A percentile compares a stretch with the other conserved stretches of the same genome.
Conservation (phyloP, 2,797 vertebrate genomes). For the Sphenopsis melanotis region DNA sequence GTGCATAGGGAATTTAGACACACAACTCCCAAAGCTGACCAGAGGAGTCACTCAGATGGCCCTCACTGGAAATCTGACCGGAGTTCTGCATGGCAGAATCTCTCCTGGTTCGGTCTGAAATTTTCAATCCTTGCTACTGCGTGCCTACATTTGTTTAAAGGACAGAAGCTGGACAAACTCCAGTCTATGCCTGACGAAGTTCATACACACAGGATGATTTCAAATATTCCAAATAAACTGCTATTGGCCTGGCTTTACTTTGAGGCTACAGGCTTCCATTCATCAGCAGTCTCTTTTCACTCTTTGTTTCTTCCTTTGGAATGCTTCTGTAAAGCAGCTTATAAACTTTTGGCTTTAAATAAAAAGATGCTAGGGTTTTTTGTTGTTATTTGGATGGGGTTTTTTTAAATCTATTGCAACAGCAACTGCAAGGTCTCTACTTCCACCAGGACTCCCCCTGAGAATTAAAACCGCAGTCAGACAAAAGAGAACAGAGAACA, state of each 20-base stretch:
- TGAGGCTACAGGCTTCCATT: slow-evolving; percentile 55
- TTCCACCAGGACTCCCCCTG: slow-evolving; percentile 26
- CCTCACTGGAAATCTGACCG: neutral
- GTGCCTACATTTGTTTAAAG: neutral
- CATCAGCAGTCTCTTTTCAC: slow-evolving; percentile 51
- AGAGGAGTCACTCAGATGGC: neutral
- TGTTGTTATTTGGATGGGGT: neutral
- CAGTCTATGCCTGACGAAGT: neutral
- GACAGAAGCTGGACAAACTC: slow-evolving; percentile 4
- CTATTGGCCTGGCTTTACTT: slow-evolving; percentile 11
- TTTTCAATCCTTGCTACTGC: neutral
- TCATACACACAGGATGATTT: slow-evolving; percentile 35
- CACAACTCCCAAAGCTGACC: neutral
- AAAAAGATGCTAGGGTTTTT: neutral
- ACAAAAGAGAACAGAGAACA: slow-evolving; percentile 10
- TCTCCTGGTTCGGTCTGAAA: neutral
- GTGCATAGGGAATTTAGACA: neutral
- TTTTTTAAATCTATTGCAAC: neutral
- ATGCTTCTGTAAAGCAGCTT: slow-evolving; percentile 61
- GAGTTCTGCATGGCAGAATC: neutral
- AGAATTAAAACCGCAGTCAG: slow-evolving; percentile 27
- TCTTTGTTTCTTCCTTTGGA: slow-evolving; percentile 60
- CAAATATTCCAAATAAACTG: slow-evolving; percentile 50
- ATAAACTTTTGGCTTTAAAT: slow-evolving; percentile 45
- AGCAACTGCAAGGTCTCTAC: slow-evolving; percentile 7